A percentile compares a stretch with the other conserved stretches of the same genome.
Evolutionary conservation across 2,113 vertebrate genomes (phyloP).

Genomic region (Ranitomeya imitator): DNA sequence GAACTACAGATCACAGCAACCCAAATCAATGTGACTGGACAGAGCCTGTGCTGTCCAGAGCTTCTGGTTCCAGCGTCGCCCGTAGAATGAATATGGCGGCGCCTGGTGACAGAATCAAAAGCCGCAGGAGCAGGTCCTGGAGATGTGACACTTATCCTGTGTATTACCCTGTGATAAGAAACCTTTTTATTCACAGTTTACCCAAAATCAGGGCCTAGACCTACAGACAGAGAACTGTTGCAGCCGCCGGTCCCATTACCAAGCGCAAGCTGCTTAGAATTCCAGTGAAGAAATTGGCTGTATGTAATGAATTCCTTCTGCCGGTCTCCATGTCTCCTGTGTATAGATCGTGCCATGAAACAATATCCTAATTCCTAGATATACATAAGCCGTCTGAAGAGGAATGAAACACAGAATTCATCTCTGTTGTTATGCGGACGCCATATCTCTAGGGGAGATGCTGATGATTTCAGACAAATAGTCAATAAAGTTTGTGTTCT

Average conservation of each 20-base stretch:
- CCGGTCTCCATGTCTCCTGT: conserved; percentile 14
- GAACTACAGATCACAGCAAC: too few relatives aligned
- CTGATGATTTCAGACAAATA: conserved; percentile 54
- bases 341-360: conserved; percentile 35
- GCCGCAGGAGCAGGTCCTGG: too few relatives aligned
- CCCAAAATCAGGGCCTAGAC: background rate
- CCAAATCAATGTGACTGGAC: too few relatives aligned
- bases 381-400: conserved; percentile 41
- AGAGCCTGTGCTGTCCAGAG: too few relatives aligned
- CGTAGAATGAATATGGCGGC: too few relatives aligned
- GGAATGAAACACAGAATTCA: conserved; percentile 15
- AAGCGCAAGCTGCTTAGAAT: conserved; percentile 44
- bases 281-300: conserved; percentile 10
- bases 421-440: background rate
- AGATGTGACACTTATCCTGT: too few relatives aligned
- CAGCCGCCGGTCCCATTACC: background rate
- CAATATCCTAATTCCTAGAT: conserved; percentile 55
- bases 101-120: too few relatives aligned
- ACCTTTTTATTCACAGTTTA: background rate
- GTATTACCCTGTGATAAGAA: background rate
- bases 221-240: background rate
- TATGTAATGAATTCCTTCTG: conserved; percentile 50
- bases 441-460: background rate
- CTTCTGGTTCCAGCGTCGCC: too few relatives aligned
- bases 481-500: conserved; percentile 57